Percentiles rank a stretch among this genome's conserved stretches.
phyloP scores from a whole-genome alignment of 1,140 invertebrate species.

The Rhizoglyphus robini region DNA sequence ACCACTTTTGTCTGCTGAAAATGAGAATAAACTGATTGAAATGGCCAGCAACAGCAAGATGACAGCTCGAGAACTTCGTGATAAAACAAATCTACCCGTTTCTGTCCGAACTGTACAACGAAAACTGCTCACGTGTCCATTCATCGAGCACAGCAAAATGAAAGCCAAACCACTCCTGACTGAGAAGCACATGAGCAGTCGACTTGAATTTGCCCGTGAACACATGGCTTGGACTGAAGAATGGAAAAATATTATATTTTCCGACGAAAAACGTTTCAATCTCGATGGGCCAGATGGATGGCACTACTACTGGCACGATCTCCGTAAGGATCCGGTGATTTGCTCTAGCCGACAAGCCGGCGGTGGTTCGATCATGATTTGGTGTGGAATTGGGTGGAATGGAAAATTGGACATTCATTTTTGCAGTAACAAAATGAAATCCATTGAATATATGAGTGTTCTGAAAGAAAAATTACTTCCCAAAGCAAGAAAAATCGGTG shows the following conservation, averaged over 20 bases:
- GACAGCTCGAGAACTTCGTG: too few relatives aligned
- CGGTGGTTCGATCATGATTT: conserved; percentile 14
- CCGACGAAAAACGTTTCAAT: conserved; percentile 25
- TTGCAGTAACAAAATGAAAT: too few relatives aligned
- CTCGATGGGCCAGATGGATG: conserved; percentile 24
- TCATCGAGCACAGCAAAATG: not conserved
- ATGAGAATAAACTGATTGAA: too few relatives aligned
- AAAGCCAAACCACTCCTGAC: not conserved
- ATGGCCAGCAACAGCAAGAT: too few relatives aligned
- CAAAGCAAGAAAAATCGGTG: not conserved
- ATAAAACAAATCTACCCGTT: too few relatives aligned
- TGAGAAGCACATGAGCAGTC: not conserved
- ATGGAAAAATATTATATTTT: conserved; percentile 15
- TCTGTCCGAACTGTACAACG: not conserved
- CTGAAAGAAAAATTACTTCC: not conserved
- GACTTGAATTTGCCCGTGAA: conserved; percentile 8
- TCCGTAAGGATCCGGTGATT: conserved; percentile 12
- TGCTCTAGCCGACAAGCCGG: conserved; percentile 14
- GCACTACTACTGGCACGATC: conserved; percentile 16
- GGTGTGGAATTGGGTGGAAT: not conserved
- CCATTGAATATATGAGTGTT: not conserved
- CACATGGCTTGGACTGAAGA: not conserved
- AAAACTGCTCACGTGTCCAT: not conserved
- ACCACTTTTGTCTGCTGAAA: too few relatives aligned
- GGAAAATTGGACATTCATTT: not conserved